Evolutionary conservation across 2,888 invertebrate genomes (phyloP).

Genomic region (Steinernema carpocapsae): DNA sequence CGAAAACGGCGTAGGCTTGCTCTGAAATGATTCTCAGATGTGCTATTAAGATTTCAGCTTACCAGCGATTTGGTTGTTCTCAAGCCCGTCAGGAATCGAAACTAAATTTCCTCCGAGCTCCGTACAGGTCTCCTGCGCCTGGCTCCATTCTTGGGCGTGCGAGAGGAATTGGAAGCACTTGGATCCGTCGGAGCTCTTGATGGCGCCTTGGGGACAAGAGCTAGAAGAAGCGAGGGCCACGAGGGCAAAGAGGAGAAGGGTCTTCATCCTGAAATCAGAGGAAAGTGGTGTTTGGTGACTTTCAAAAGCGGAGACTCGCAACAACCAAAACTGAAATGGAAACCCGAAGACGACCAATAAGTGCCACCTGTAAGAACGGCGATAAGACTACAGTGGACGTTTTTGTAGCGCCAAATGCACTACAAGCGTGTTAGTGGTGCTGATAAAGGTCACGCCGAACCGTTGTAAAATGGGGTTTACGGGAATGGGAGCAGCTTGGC

Average conservation of each 20-base stretch:
- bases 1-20: slow-evolving; percentile 32
- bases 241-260: neutral
- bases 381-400: too few species aligned
- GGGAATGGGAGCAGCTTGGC: too few species aligned
- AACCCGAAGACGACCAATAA: too few species aligned
- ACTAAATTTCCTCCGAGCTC: slow-evolving; percentile 32
- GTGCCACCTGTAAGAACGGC: too few species aligned
- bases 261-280: neutral
- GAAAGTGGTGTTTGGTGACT: neutral
- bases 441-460: too few species aligned
- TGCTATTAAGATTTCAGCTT: neutral
- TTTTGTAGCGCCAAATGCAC: too few species aligned
- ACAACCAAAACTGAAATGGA: too few species aligned
- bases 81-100: slow-evolving; percentile 2
- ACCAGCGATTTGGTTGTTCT: slow-evolving; percentile 26
- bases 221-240: neutral
- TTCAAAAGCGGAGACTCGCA: too few species aligned
- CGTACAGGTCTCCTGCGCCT: slow-evolving; percentile 30
- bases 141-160: slow-evolving; percentile 3
- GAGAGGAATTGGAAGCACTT: slow-evolving; percentile 36
- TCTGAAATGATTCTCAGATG: neutral
- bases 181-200: slow-evolving; percentile 15
- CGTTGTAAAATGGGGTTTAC: too few species aligned
- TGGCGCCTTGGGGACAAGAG: slow-evolving; percentile 8
- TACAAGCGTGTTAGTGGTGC: too few species aligned